Evolutionary conservation across 2,888 invertebrate genomes (phyloP), one percentile per base, ranked within the genome.

Genomic region (Neoitamus cyanurus): DNA sequence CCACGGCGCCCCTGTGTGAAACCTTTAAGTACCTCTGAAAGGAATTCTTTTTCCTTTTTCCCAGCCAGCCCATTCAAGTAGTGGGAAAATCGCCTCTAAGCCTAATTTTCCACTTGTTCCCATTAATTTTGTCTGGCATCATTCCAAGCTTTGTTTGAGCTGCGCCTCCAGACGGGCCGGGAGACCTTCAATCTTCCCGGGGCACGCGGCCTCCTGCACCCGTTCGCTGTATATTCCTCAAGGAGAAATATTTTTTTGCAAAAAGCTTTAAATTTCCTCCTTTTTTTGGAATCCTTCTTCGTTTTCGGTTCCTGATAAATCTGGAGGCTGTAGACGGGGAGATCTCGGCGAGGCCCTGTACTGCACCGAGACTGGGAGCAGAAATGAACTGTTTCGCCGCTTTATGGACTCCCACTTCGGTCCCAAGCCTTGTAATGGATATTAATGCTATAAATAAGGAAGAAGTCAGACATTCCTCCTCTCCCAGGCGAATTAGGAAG

Each of bases 31-130:
- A 78, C 78, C 48, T 48, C 48, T 58, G 58, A 78, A 78, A 48
- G 70, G 20, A 48, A 28, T 11, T 31, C 31, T 77, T 37, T 31
- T 77, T 46, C 9, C 31, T 31, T 70, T 31, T 70, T 6, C 34
- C 31, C 31, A 30, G 70, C n/a, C 25, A 70, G 0, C 25, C 58
- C 75, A 75, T 75, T 75, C 42, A 37, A 75, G 75, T 75, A 78
- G 58, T 48, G 78, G 48, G 78, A 58, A 78, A 78, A 78, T 78
- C 78, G 78, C 78, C 78, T 78, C 78, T 78, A 78, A 78, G 78
- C 78, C 78, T 78, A 78, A 78, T 78, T 78, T 78, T 78, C 78
- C 78, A 78, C 78, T 78, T 78, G 78, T 78, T 78, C 78, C 48
- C 30, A 30, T 78, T 48, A 78, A 48, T 78, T 78, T 46, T 20